Conservation (phyloP, 2,888 invertebrate genomes). For the Tipula confusa region DNA sequence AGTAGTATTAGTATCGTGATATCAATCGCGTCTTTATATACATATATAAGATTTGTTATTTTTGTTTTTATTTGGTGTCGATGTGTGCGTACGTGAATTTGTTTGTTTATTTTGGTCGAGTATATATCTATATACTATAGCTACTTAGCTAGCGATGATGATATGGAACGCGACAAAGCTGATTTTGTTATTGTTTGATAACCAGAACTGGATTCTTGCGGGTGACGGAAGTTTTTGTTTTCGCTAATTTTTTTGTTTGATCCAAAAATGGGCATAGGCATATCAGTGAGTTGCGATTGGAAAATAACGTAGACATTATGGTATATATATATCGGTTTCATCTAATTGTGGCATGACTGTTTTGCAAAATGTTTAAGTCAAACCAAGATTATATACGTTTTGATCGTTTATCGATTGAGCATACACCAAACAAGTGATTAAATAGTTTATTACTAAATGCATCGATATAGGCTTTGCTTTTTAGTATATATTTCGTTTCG, state of each 20-base stretch:
- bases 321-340: too few relatives aligned
- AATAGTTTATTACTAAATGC: too few relatives aligned
- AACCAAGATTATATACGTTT: too few relatives aligned
- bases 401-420: too few relatives aligned
- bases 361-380: too few relatives aligned
- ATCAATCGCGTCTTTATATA: too few relatives aligned
- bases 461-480: too few relatives aligned
- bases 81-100: background rate
- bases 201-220: background rate
- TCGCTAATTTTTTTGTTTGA: background rate
- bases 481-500: too few relatives aligned
- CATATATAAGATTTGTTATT: background rate
- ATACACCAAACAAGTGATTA: background rate
- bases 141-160: background rate
- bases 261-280: background rate
- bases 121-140: background rate
- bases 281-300: background rate
- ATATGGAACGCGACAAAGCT: background rate
- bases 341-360: too few relatives aligned
- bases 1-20: background rate
- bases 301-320: background rate
- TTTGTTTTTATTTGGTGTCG: background rate
- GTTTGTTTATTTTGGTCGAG: background rate
- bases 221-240: conserved; percentile 12
- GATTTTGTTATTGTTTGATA: conserved; percentile 12